Conservation (phyloP, 2,113 vertebrate genomes). For the Notarius lentiginosus region DNA sequence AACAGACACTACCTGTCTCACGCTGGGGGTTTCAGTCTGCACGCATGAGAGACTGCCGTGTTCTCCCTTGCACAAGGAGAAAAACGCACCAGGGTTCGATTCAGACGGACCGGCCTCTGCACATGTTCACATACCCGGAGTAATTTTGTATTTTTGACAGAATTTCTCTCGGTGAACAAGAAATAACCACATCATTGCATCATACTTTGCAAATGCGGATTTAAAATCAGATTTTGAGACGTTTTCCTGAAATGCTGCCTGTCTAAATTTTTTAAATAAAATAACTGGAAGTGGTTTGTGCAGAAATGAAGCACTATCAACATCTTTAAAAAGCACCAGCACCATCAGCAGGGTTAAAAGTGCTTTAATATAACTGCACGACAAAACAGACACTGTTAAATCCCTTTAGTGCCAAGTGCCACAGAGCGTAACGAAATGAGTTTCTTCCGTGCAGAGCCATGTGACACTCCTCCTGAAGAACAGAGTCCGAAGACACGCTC, state of each 20-base stretch:
- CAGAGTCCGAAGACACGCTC: background rate
- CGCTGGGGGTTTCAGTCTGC: background rate
- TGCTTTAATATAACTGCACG: slow-evolving; percentile 31
- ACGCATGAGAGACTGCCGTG: background rate
- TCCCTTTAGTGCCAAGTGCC: slow-evolving; percentile 51
- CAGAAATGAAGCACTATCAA: slow-evolving; percentile 1
- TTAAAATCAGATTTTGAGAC: background rate
- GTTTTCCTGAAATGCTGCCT: background rate
- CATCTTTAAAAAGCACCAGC: background rate
- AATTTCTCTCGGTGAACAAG: background rate
- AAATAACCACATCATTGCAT: background rate
- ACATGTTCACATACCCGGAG: background rate
- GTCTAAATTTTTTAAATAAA: background rate
- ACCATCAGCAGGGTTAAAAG: slow-evolving; percentile 8
- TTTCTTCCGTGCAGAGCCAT: slow-evolving; percentile 35
- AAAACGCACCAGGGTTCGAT: background rate
- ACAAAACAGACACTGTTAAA: slow-evolving; percentile 40
- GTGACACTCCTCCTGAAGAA: background rate
- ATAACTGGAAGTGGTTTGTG: background rate
- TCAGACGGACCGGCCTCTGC: background rate
- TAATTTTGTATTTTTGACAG: background rate
- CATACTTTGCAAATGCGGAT: background rate
- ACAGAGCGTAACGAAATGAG: slow-evolving; percentile 52
- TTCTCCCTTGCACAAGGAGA: background rate
- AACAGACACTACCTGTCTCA: background rate